Base-by-base conservation (phyloP, 2,888 invertebrate species). In the Nephrocerus scutellatus region DNA sequence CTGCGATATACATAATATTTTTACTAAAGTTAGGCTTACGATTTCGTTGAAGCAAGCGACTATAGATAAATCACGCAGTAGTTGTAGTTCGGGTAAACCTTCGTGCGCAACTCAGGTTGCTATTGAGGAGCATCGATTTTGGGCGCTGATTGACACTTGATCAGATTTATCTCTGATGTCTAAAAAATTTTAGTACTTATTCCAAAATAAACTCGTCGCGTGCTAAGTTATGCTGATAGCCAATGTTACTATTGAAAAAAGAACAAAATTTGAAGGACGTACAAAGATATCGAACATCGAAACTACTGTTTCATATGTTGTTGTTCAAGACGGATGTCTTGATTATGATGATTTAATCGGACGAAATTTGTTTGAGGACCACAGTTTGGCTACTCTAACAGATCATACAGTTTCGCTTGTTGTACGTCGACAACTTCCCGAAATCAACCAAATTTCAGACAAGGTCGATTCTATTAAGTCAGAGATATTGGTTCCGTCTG, bases 91-190 rank as follows among this genome's bases (percentile, higher is more conserved):
- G n/a, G n/a, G n/a, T n/a, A n/a, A n/a, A n/a, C n/a, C n/a, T n/a
- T n/a, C n/a, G n/a, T n/a, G n/a, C n/a, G n/a, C n/a, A n/a, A n/a
- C n/a, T n/a, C n/a, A n/a, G n/a, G n/a, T n/a, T n/a, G n/a, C n/a
- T n/a, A n/a, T n/a, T n/a, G n/a, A n/a, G n/a, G 34, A 20, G 4
- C 12, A 39, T 19, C 24, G 23, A 13, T 38, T 39, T 39, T 34
- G 24, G 24, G 30, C 25, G 7, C 6, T 37, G 15, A 37, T 37
- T 37, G 30, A 30, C 16, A 37, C 30, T 12, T 24, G 24, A 6
- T 30, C 30, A 20, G 30, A 36, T 31, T n/a, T 37, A 4, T 37
- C 26, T 16, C 37, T 31, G 9, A 37, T 38, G n/a, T 31, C 37
- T 1, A 10, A 38, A 20, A 31, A 30, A 21, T 31, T 19, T 31